Base-by-base conservation (phyloP, 2,113 vertebrate genomes). In the Hyperopisus bebe region DNA sequence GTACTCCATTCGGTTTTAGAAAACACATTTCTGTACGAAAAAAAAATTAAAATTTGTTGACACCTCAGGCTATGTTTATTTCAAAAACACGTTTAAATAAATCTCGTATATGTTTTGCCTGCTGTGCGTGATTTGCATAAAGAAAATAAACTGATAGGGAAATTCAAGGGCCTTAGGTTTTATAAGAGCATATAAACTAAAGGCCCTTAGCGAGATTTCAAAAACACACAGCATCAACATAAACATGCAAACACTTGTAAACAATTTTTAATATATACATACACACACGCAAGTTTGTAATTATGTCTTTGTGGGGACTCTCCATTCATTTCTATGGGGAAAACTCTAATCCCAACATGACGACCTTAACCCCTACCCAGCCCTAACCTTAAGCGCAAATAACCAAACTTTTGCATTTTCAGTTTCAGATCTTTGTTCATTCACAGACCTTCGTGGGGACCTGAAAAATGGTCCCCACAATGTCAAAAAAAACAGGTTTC, bases 1-100 rank as follows among this genome's bases (percentile, higher is more conserved):
- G 31, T 21, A 19, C 47, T 17, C 11, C 2, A 21, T 51, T 55
- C 6, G 31, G 17, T 87, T 35, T 55, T 53, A 53, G 13, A 87
- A 51, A 87, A 35, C 17, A 87, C 7, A 35, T 55, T 51, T 55
- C 15, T 19, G 46, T 19, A 19, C 17, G 44, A 90, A 90, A 46
- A 42, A 42, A 88, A 92, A 89, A 91, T 89, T 90, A 90, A 89
- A 91, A 86, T 74, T 85, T 90, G 31, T 90, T 91, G 86, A 58
- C 84, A 91, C 92, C 90, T 39, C 2, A 88, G 90, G 91, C 92
- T 92, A 90, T 94, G 92, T 94, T 94, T 93, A 92, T 90, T 92
- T 91, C 91, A 50, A 94, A 91, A 82, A 90, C 48, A 90, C 82
- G 88, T 87, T 90, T 91, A 87, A 93, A 92, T 53, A 53, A 53